Conservation (phyloP, 1,140 invertebrate species). For the Drosophila novamexicana region DNA sequence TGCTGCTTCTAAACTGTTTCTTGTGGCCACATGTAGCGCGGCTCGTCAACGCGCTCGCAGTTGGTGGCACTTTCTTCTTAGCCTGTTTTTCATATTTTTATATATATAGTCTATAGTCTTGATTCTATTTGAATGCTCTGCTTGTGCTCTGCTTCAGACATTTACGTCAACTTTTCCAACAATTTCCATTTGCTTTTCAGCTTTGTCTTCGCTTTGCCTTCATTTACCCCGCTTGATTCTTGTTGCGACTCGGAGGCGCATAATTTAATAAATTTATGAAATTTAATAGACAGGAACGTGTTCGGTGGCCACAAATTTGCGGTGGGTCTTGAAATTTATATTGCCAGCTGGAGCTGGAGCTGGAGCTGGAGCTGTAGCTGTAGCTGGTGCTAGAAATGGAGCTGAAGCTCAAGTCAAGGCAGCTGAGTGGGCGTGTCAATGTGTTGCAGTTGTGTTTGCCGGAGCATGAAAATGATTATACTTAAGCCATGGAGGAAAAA, state of each 20-base stretch:
- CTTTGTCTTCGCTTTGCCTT: slow-evolving; percentile 27
- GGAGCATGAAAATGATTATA: slow-evolving; percentile 44
- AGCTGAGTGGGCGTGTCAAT: slow-evolving; percentile 41
- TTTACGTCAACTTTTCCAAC: slow-evolving; percentile 36
- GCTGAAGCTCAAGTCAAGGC: neutral
- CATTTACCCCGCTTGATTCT: slow-evolving; percentile 30
- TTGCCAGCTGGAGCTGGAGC: slow-evolving; percentile 34
- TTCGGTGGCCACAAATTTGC: slow-evolving; percentile 76
- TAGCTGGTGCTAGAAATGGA: slow-evolving; percentile 6
- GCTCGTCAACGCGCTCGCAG: slow-evolving; percentile 43
- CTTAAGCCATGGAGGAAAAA: slow-evolving; percentile 19
- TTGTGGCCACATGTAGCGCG: slow-evolving; percentile 47
- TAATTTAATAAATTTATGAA: slow-evolving; percentile 83
- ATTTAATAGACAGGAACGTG: slow-evolving; percentile 79
- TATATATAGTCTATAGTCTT: neutral
- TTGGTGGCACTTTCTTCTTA: slow-evolving; percentile 60
- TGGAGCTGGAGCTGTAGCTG: neutral
- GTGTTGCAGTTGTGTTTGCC: slow-evolving; percentile 33
- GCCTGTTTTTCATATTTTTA: neutral
- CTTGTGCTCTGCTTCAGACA: slow-evolving; percentile 28
- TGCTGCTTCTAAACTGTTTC: slow-evolving; percentile 36
- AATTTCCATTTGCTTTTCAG: slow-evolving; percentile 24
- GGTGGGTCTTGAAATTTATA: slow-evolving; percentile 74
- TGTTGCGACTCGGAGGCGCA: slow-evolving; percentile 44
- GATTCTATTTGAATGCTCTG: slow-evolving; percentile 38